Evolutionary conservation across 2,113 vertebrate genomes (phyloP).

Genomic region (Alectura lathami): DNA sequence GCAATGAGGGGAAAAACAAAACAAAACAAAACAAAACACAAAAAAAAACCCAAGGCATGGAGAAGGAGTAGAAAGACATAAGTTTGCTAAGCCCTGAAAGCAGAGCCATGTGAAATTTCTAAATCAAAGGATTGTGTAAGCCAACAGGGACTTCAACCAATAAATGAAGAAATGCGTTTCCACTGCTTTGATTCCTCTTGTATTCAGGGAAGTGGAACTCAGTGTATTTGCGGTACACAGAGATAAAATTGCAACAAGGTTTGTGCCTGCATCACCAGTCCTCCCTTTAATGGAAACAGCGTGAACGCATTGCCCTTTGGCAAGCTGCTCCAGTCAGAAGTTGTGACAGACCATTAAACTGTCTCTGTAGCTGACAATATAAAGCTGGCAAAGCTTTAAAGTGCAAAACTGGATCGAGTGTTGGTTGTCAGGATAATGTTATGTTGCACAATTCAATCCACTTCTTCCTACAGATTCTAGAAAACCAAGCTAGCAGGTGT

Average conservation of each 20-base stretch:
- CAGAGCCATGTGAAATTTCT: background rate
- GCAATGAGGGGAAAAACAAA: background rate
- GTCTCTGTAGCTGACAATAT: background rate
- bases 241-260: background rate
- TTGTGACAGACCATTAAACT: background rate
- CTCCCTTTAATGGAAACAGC: background rate
- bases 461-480: background rate
- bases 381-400: background rate
- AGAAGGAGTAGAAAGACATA: background rate
- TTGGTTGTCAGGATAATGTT: background rate
- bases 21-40: too few relatives aligned
- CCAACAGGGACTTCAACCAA: background rate
- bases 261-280: background rate
- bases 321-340: background rate
- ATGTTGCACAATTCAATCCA: background rate
- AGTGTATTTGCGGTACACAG: background rate
- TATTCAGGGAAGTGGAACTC: background rate
- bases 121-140: background rate
- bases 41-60: background rate
- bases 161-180: background rate
- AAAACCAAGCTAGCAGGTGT: background rate
- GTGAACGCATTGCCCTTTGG: background rate
- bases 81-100: background rate
- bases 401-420: background rate
- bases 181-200: conserved; percentile 17